Evolutionary conservation across 2,888 invertebrate genomes (phyloP).

Genomic region (Gerris lacustris): DNA sequence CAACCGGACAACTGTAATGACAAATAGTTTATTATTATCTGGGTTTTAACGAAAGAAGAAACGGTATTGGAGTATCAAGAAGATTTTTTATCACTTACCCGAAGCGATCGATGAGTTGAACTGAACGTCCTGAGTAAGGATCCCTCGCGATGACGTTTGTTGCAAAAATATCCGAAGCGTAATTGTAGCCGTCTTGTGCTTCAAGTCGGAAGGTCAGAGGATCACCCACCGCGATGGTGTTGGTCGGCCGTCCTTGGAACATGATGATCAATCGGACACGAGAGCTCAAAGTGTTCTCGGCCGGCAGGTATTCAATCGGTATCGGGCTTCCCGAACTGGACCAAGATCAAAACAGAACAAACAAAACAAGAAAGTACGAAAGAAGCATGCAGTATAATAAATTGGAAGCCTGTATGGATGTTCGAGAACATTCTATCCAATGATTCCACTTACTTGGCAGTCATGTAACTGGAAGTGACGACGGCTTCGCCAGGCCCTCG

Average conservation of each 20-base stretch:
- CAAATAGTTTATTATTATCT: background rate
- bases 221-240: constrained; percentile 86
- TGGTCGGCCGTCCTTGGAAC: constrained; percentile 82
- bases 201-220: constrained; percentile 79
- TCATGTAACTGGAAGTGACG: constrained; percentile 83
- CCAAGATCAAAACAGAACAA: constrained; percentile 26
- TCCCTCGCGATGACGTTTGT: constrained; percentile 85
- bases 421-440: too few relatives aligned
- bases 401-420: too few relatives aligned
- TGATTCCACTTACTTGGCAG: constrained; percentile 57
- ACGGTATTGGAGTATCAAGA: background rate
- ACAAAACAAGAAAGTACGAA: constrained; percentile 8
- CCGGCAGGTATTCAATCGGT: constrained; percentile 82
- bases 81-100: constrained; percentile 48
- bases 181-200: constrained; percentile 78
- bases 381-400: background rate
- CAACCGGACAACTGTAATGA: constrained; percentile 65
- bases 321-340: constrained; percentile 77
- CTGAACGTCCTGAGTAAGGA: constrained; percentile 80
- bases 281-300: constrained; percentile 79
- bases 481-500: constrained; percentile 85
- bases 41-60: background rate
- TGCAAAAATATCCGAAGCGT: constrained; percentile 79
- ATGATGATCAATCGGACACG: constrained; percentile 73
- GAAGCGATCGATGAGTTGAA: constrained; percentile 76